A percentile compares a stretch with the other conserved stretches of the same genome.
Evolutionary conservation across 1,140 invertebrate species (phyloP).

Genomic region (Sycophaga agraensis): DNA sequence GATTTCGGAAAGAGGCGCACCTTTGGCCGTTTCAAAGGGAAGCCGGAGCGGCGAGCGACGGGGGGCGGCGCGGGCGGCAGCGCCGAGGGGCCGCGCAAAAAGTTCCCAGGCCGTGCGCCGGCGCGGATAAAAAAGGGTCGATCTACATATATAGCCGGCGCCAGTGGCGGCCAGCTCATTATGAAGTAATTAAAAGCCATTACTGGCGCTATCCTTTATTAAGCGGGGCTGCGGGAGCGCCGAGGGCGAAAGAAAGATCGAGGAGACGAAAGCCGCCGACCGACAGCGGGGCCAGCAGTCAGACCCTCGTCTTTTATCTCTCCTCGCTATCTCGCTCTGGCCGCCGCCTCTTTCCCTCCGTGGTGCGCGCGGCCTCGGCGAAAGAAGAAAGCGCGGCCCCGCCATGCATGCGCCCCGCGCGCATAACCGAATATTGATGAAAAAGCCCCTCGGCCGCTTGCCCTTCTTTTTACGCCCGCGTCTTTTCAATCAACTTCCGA

Average conservation of each 20-base stretch:
- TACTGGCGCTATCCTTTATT: conserved; percentile 58
- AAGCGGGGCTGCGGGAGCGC: no score
- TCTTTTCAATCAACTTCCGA: no score
- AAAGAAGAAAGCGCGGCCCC: neutral
- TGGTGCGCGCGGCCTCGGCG: neutral
- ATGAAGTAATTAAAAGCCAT: conserved; percentile 60
- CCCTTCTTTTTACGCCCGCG: no score
- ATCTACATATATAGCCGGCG: conserved; percentile 37
- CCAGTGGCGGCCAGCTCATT: conserved; percentile 54
- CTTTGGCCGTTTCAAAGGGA: neutral
- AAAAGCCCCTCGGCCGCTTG: neutral
- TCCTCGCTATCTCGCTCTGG: conserved; percentile 8
- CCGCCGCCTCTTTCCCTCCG: neutral
- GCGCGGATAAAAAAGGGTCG: conserved; percentile 15
- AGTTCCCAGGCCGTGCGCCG: neutral
- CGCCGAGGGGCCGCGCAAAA: conserved; percentile 17
- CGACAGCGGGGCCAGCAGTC: conserved; percentile 48
- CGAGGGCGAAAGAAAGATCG: conserved; percentile 33
- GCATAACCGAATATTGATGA: conserved; percentile 18
- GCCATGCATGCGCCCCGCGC: no score
- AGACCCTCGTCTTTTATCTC: conserved; percentile 50
- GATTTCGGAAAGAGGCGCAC: no score
- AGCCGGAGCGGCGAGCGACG: neutral
- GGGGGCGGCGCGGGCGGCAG: neutral
- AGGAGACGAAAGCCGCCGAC: conserved; percentile 33